phyloP scores from a whole-genome alignment of 2,888 invertebrate genomes.

The Drosophila mimetica region DNA sequence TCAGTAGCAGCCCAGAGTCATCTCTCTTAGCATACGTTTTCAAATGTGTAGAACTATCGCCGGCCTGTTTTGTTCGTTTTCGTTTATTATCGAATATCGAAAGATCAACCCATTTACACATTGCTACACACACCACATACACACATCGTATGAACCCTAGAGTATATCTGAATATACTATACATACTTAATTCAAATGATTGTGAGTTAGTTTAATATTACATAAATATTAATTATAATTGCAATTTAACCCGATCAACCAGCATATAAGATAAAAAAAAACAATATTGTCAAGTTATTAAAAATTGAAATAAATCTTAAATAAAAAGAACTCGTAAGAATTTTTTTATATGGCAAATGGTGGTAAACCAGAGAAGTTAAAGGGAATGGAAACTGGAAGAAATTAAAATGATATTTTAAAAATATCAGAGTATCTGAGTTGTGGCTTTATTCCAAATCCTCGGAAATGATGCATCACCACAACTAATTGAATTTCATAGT shows the following conservation, averaged over 20 bases:
- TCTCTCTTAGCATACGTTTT: slow-evolving; percentile 56
- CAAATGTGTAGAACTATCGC: slow-evolving; percentile 42
- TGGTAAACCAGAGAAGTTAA: not conserved
- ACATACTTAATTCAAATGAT: slow-evolving; percentile 79
- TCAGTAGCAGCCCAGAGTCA: slow-evolving; percentile 64
- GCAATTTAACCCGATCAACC: slow-evolving; percentile 74
- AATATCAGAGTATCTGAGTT: no score
- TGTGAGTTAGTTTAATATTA: slow-evolving; percentile 79
- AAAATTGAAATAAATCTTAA: slow-evolving; percentile 70
- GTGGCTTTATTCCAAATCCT: no score
- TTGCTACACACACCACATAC: slow-evolving; percentile 36
- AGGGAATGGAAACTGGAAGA: not conserved
- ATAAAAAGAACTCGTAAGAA: slow-evolving; percentile 6
- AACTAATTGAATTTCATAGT: slow-evolving; percentile 7
- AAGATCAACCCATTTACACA: slow-evolving; percentile 37
- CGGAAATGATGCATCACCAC: not conserved
- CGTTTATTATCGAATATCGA: slow-evolving; percentile 50
- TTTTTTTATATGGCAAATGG: not conserved
- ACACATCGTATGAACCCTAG: slow-evolving; percentile 29
- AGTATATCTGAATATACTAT: slow-evolving; percentile 49
- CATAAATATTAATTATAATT: slow-evolving; percentile 76
- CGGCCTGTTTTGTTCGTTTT: slow-evolving; percentile 56
- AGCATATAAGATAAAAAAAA: slow-evolving; percentile 69
- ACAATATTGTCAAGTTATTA: slow-evolving; percentile 78
- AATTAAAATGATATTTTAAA: no score